Percentiles rank a stretch among this genome's conserved stretches.
These are phyloP conservation scores for Phalera bucephala DNA, from an alignment of 2,888 invertebrate species.

Conservation along the genomic window DNA sequence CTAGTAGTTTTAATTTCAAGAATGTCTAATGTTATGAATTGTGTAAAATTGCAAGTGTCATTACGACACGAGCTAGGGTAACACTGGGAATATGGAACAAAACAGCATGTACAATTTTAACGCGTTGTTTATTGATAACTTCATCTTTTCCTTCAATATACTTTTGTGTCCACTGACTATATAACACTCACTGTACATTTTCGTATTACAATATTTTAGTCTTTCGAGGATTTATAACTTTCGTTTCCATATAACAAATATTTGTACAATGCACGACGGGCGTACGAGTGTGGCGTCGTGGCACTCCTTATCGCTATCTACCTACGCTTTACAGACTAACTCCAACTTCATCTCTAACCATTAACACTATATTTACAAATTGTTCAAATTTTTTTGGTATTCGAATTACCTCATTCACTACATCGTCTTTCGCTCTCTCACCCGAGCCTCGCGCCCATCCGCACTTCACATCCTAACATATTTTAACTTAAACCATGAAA, in stretches of 20 bases:
- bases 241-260: conserved; percentile 80
- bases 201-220: conserved; percentile 82
- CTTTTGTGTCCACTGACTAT: conserved; percentile 83
- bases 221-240: conserved; percentile 78
- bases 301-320: conserved; percentile 77
- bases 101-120: conserved; percentile 77
- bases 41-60: neutral
- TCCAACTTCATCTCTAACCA: conserved; percentile 65
- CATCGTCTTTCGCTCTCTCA: conserved; percentile 65
- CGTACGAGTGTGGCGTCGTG: conserved; percentile 74
- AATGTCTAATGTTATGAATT: too few species aligned
- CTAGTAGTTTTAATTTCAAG: too few species aligned
- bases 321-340: conserved; percentile 69
- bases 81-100: conserved; percentile 61
- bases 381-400: conserved; percentile 83
- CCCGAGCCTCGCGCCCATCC: conserved; percentile 61
- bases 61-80: conserved; percentile 15
- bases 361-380: conserved; percentile 81
- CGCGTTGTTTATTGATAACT: conserved; percentile 82
- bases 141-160: conserved; percentile 80
- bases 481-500: conserved; percentile 78
- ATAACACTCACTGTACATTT: conserved; percentile 84
- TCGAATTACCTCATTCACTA: conserved; percentile 76
- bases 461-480: conserved; percentile 71
- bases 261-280: conserved; percentile 81